These are phyloP conservation scores for Drymodes brunneopygia DNA, from an alignment of 2,113 vertebrate species.

Conservation along the genomic window DNA sequence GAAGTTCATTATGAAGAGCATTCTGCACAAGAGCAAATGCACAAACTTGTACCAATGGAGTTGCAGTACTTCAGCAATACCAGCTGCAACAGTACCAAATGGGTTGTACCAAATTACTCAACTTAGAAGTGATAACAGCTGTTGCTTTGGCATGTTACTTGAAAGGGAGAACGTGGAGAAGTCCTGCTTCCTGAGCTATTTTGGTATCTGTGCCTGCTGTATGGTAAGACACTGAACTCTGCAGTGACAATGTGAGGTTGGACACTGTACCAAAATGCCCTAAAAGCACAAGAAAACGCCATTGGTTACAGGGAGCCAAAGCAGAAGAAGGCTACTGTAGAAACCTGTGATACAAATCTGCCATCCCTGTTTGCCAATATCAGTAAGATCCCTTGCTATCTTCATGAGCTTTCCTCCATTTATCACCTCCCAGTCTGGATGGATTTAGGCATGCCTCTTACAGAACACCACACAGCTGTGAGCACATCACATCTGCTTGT, in stretches of 20 bases:
- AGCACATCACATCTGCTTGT: neutral
- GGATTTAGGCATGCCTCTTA: neutral
- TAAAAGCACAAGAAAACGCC: neutral
- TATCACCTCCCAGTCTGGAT: neutral
- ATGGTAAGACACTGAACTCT: neutral
- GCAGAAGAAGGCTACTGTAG: neutral
- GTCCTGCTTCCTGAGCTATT: neutral
- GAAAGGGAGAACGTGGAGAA: neutral
- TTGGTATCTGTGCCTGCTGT: neutral
- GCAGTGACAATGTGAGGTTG: neutral
- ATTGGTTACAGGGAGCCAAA: neutral
- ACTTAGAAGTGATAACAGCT: neutral
- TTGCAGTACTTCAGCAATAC: neutral
- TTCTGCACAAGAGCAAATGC: neutral
- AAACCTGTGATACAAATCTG: neutral
- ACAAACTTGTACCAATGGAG: neutral
- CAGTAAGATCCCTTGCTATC: neutral
- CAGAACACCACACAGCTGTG: neutral
- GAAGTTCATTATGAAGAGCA: neutral
- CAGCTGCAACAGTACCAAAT: neutral
- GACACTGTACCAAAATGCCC: neutral
- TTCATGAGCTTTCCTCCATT: neutral
- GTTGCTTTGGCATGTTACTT: neutral
- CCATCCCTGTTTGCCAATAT: neutral
- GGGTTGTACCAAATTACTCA: neutral